Base-by-base conservation (phyloP, 2,797 vertebrate species). In the Craterocephalus amniculus region DNA sequence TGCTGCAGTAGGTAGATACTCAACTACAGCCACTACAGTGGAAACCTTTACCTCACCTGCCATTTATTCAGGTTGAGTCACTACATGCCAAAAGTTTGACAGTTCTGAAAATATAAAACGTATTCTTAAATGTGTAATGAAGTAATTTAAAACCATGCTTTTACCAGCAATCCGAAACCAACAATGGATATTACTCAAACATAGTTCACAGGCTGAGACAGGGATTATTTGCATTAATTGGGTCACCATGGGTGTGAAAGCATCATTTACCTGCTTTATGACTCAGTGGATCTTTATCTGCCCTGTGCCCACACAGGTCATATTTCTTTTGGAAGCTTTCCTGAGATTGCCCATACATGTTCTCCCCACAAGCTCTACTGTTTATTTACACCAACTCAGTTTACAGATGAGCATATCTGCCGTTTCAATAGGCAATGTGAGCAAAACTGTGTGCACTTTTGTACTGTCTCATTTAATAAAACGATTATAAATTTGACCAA, bases 211-310 rank as follows among this genome's bases (percentile, higher is more conserved):
- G 43, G 1, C 24, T 16, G 24, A 27, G 26, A 26, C 51, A 18
- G 26, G 51, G 1, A 27, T 14, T 13, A 26, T 26, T 26, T 24
- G 49, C 5, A 26, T 52, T 54, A 8, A 26, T 54, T 18, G 0
- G 40, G 26, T 52, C 38, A 35, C 26, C 63, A 45, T 57, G 76
- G 35, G 31, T 51, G 66, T 80, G 62, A 74, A 51, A 9, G 31
- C 27, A 14, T 71, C 45, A 31, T 63, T 16, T 24, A 48, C 36
- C 60, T 27, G 26, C 22, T 55, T 4, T 43, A 3, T 84, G 78
- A 85, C 38, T 80, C 72, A 70, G 38, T 24, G 43, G 2, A 35
- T 26, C 26, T 20, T 67, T 22, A 58, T 61, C 40, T 65, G 45
- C 40, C 55, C 58, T 68, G 35, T 65, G 45, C 40, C 55, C 58